Evolutionary conservation across 2,113 vertebrate genomes (phyloP).

Genomic region (Hypanus sabinus): DNA sequence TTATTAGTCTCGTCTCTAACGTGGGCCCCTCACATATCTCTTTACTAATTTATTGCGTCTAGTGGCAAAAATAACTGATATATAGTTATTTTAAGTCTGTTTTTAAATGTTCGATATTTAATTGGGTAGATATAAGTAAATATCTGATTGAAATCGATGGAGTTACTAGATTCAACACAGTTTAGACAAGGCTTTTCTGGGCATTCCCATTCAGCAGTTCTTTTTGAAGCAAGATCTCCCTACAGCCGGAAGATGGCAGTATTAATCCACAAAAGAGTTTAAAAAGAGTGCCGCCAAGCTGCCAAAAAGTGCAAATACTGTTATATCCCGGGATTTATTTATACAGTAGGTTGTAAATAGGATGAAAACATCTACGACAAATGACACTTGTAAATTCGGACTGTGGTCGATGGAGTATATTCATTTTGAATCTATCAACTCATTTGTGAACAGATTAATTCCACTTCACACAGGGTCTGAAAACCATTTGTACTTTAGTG

Average conservation of each 20-base stretch:
- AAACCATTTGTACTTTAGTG: conserved; percentile 2
- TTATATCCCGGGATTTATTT: conserved; percentile 18
- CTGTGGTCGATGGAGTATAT: conserved; percentile 33
- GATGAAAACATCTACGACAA: conserved; percentile 24
- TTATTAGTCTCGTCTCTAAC: conserved; percentile 72
- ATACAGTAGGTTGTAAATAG: conserved; percentile 30
- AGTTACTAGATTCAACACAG: background rate
- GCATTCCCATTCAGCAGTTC: background rate
- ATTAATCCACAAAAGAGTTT: conserved; percentile 54
- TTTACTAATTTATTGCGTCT: conserved; percentile 36
- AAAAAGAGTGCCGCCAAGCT: conserved; percentile 35
- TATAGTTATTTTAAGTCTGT: background rate
- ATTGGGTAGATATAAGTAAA: background rate
- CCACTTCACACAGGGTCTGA: background rate
- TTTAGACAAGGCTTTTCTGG: background rate
- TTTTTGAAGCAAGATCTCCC: fast-evolving
- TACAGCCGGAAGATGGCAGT: conserved; percentile 74
- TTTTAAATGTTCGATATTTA: background rate
- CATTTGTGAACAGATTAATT: conserved; percentile 23
- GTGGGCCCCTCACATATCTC: conserved; percentile 49
- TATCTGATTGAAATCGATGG: background rate
- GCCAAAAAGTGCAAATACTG: conserved; percentile 5
- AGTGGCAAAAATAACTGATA: background rate
- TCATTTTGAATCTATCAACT: conserved; percentile 31
- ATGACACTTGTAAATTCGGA: conserved; percentile 27